These are phyloP conservation scores for Eclectus roratus DNA, from an alignment of 2,113 vertebrate species.

Conservation along the genomic window DNA sequence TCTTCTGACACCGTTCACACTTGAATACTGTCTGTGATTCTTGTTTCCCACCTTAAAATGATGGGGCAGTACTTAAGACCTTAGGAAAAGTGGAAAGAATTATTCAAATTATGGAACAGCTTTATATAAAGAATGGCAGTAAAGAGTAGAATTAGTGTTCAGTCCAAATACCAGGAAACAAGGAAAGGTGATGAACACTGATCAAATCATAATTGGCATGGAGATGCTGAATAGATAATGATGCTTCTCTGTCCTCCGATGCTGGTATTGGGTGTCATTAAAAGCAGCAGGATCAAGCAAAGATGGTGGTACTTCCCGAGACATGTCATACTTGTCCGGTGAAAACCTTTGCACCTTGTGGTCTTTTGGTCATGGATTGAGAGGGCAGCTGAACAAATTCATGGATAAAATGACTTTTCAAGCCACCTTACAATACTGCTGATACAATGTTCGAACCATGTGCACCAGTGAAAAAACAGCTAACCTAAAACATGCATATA, in stretches of 20 bases:
- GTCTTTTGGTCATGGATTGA: background rate
- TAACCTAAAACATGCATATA: background rate
- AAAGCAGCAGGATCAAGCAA: background rate
- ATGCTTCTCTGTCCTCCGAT: background rate
- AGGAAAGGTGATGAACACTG: background rate
- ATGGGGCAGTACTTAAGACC: background rate
- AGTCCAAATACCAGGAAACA: background rate
- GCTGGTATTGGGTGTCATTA: background rate
- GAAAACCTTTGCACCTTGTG: background rate
- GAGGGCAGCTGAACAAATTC: background rate
- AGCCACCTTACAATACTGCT: background rate
- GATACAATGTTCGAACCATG: background rate
- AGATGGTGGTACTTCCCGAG: background rate
- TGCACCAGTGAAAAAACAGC: background rate
- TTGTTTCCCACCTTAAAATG: background rate
- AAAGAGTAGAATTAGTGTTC: background rate
- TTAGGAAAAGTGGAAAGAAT: background rate
- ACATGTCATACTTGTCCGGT: background rate
- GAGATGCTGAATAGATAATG: background rate
- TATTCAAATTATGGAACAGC: background rate
- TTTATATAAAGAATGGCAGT: background rate
- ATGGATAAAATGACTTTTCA: background rate
- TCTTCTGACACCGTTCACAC: background rate
- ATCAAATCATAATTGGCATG: background rate
- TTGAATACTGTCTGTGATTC: background rate